A percentile compares a stretch with the other conserved stretches of the same genome.
phyloP scores from a whole-genome alignment of 2,113 vertebrate species.

The Onychorhynchus coronatus region DNA sequence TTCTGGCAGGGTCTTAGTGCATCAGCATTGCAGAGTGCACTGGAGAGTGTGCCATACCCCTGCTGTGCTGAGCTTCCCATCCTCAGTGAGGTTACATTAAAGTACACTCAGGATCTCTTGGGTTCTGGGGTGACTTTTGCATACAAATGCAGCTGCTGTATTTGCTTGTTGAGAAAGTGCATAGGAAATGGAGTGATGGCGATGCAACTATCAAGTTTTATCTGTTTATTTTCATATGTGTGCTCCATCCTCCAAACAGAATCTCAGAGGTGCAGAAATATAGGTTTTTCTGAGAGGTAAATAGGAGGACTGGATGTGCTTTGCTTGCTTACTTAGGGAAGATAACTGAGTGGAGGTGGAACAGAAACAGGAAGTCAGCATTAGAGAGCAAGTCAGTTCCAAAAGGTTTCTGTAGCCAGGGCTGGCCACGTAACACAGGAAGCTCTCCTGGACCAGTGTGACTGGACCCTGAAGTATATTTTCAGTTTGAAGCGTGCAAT shows the following conservation, averaged over 20 bases:
- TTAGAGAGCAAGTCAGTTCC: not conserved
- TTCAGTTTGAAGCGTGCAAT: not conserved
- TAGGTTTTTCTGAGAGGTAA: not conserved
- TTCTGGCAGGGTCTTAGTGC: not conserved
- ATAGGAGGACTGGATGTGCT: not conserved
- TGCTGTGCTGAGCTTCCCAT: not conserved
- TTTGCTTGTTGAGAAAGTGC: not conserved
- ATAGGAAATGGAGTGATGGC: not conserved
- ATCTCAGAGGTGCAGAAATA: not conserved
- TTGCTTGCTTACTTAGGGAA: not conserved
- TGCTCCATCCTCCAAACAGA: not conserved
- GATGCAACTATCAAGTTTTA: not conserved
- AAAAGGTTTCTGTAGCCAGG: not conserved
- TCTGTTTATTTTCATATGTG: not conserved
- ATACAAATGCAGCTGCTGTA: not conserved
- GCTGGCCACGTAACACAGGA: not conserved
- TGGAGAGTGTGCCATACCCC: not conserved
- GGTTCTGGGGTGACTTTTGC: not conserved
- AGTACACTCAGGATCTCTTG: not conserved
- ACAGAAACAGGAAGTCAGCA: not conserved
- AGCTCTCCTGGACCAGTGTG: not conserved
- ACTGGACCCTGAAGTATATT: not conserved
- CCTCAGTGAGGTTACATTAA: not conserved
- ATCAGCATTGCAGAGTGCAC: not conserved
- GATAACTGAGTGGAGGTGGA: not conserved